Evolutionary conservation across 2,888 invertebrate genomes (phyloP), one percentile per base, ranked within the genome.

Genomic region (Tenthredo scrophulariae): DNA sequence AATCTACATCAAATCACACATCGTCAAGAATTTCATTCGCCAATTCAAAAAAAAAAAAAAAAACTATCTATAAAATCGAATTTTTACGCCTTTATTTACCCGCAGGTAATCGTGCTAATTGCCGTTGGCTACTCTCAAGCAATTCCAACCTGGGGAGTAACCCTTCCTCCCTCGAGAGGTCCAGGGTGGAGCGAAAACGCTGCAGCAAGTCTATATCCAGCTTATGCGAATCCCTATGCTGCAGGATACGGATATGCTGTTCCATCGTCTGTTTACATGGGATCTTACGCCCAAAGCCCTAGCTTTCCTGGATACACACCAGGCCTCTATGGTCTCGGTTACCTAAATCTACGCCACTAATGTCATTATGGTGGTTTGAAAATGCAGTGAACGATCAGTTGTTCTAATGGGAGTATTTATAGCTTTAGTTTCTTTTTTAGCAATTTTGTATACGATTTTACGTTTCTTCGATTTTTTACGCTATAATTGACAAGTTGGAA

Each of bases 301-400:
- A 43, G 22, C 43, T 83, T 54, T 29, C 83, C 83, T 46, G 83
- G 83, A 29, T 83, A 83, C 50, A 83, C 83, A 37, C 83, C 83
- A 13, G 83, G 83, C 29, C 83, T 83, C 18, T 83, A 83, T 50
- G 83, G 83, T 3, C 43, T 83, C 6, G 67, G 67, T 10, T 83
- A 83, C 46, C 70, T 83, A 1, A 83, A 83, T 26, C 37, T 67
- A 33, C 65, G 83, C 29, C 62, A 62, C 22, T 83, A 29, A 83
- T 18, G 15, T 15, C 46, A 18, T 22, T 3, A 37, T 33, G 18
- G 26, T 77, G 18, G 1, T 18, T 13, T 40, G 18, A 62, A 26
- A 26, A 62, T 26, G 9, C 10, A 62, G 62, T 62, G 26, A 62
- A 62, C 26, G 9, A 13, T 26, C 22, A 62, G 26, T 26, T 62